These are phyloP conservation scores for Eupithecia inturbata DNA, from an alignment of 2,888 invertebrate genomes.

Conservation along the genomic window DNA sequence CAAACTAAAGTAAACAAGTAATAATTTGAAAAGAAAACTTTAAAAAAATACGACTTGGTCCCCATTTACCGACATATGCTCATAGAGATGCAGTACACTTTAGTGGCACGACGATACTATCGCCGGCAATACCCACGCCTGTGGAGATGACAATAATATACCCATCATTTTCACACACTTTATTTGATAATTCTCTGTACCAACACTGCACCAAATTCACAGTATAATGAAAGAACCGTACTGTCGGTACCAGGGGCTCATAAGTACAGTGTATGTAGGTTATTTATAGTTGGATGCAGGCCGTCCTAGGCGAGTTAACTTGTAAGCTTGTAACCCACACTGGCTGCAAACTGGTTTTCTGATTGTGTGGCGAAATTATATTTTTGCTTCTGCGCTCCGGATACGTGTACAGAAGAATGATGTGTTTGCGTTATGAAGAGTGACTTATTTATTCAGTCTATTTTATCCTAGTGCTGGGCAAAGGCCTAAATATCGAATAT, in stretches of 20 bases:
- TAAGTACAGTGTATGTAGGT: constrained; percentile 43
- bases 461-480: not conserved
- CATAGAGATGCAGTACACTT: not conserved
- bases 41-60: too few species aligned
- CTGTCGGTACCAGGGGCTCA: constrained; percentile 51
- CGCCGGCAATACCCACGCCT: not conserved
- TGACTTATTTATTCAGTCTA: not conserved
- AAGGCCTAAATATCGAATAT: too few species aligned
- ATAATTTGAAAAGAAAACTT: too few species aligned
- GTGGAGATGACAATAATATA: not conserved
- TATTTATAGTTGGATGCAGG: constrained; percentile 41
- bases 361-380: constrained; percentile 14
- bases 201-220: constrained; percentile 12
- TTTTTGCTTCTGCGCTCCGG: constrained; percentile 5
- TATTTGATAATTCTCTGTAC: not conserved
- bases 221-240: constrained; percentile 35
- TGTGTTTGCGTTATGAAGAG: not conserved
- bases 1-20: too few species aligned
- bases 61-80: not conserved
- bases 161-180: not conserved
- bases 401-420: not conserved
- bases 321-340: not conserved
- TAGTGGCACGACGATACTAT: not conserved
- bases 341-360: constrained; percentile 13
- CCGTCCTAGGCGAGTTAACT: constrained; percentile 20